Base-by-base conservation (phyloP, 1,140 invertebrate species). In the Belonocnema kinseyi region DNA sequence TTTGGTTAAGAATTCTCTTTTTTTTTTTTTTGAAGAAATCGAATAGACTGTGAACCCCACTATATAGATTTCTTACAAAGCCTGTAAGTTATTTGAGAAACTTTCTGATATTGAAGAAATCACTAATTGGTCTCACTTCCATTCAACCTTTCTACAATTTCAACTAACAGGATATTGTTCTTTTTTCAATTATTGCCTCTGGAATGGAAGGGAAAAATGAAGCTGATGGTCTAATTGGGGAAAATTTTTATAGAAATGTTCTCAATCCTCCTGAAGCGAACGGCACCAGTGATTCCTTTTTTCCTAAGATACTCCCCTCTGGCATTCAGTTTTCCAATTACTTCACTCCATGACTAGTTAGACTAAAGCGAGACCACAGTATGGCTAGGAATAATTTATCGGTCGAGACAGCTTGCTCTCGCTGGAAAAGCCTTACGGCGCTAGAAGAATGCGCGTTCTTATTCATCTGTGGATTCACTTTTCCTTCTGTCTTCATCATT, bases 381-480 rank as follows among this genome's bases (percentile, higher is more conserved):
- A 66, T 66, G 61, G 33, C 33, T 14, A 66, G 61, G 61, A 66
- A 66, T 66, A 66, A 66, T 66, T 66, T 66, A 66, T 66, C 61
- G 61, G 16, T 4, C 26, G 26, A 40, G 61, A 66, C 61, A 40
- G 61, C 16, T 66, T 26, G 21, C 58, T 40, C 61, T 66, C 61
- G 33, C 61, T 66, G 61, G 61, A 66, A 66, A 66, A 66, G 61
- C 61, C 61, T 66, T 66, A 66, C 61, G 61, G 61, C 61, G 61
- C n/a, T 66, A 16, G 61, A 66, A 33, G 61, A 66, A 66, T 66
- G 61, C 33, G 14, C 61, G 61, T 6, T 46, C 61, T 66, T 66
- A 21, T 66, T 66, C 61, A 66, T 40, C 61, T 33, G 5, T 10
- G 33, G 33, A 66, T 66, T 66, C 46, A 66, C 61, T 40, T 66